phyloP scores from a whole-genome alignment of 2,797 vertebrate genomes.

The Caiman crocodilus region DNA sequence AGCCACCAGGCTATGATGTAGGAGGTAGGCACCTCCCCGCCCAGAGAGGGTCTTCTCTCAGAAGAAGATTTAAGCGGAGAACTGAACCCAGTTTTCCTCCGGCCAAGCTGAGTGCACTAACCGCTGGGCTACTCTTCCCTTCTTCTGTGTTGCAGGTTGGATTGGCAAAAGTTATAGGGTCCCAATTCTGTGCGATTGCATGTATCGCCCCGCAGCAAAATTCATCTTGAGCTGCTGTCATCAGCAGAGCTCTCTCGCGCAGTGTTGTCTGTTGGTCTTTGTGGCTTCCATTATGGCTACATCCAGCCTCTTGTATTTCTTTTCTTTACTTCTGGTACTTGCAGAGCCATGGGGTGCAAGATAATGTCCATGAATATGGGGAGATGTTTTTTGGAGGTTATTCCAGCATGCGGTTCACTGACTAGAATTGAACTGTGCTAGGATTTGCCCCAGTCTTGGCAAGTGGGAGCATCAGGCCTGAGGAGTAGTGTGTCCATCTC shows the following conservation, averaged over 20 bases:
- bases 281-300: background rate
- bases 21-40: too few species aligned
- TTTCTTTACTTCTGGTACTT: background rate
- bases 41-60: too few species aligned
- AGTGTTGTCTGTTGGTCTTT: background rate
- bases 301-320: background rate
- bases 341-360: background rate
- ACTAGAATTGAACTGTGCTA: background rate
- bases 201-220: rapidly evolving
- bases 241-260: rapidly evolving
- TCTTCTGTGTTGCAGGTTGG: background rate
- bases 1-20: too few species aligned
- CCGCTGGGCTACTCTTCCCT: background rate
- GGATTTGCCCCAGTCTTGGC: background rate
- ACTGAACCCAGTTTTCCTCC: background rate
- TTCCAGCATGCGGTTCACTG: rapidly evolving
- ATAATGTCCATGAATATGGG: background rate
- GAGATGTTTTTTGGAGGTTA: rapidly evolving
- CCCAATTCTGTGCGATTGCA: rapidly evolving
- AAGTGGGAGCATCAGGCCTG: rapidly evolving
- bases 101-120: background rate
- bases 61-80: background rate
- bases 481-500: background rate
- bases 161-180: background rate
- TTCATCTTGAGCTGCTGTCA: background rate